These are phyloP conservation scores for Kryptopterus vitreolus DNA, from an alignment of 2,797 vertebrate species.

Conservation along the genomic window DNA sequence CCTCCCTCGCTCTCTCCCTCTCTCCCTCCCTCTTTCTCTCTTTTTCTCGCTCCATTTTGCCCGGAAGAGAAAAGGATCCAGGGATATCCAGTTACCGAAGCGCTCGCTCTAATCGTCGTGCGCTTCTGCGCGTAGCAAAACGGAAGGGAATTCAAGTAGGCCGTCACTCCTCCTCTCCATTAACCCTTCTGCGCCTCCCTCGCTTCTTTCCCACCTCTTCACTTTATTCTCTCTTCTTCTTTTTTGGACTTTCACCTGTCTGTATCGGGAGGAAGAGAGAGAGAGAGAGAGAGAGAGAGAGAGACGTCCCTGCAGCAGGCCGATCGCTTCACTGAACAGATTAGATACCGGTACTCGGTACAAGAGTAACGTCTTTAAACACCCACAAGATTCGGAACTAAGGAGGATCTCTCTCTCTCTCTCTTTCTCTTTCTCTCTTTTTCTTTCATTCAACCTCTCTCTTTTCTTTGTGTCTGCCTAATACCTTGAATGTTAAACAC, in stretches of 20 bases:
- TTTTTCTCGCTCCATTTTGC: conserved; percentile 4
- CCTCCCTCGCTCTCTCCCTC: conserved; percentile 14
- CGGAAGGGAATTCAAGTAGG: conserved; percentile 45
- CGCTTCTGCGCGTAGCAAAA: conserved; percentile 5
- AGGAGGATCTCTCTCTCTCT: not conserved
- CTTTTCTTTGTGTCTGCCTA: not conserved
- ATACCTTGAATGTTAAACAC: not conserved
- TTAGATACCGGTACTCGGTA: conserved; percentile 18
- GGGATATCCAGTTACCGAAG: conserved; percentile 37
- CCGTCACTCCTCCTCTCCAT: not conserved
- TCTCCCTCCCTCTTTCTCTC: not conserved
- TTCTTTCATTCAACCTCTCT: too few species aligned
- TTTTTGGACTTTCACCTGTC: not conserved
- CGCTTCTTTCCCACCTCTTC: not conserved
- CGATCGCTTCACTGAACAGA: not conserved
- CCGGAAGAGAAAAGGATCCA: conserved; percentile 30
- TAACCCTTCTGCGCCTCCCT: not conserved
- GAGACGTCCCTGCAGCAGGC: not conserved
- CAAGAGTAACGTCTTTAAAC: conserved; percentile 21
- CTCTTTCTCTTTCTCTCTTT: not conserved
- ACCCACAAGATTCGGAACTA: conserved; percentile 14
- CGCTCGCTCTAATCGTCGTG: conserved; percentile 28
- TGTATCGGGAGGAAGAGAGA: conserved; percentile 14
- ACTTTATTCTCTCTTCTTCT: not conserved
- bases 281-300: conserved; percentile 8